phyloP scores from a whole-genome alignment of 2,888 invertebrate genomes.

The Drosophila mimica region DNA sequence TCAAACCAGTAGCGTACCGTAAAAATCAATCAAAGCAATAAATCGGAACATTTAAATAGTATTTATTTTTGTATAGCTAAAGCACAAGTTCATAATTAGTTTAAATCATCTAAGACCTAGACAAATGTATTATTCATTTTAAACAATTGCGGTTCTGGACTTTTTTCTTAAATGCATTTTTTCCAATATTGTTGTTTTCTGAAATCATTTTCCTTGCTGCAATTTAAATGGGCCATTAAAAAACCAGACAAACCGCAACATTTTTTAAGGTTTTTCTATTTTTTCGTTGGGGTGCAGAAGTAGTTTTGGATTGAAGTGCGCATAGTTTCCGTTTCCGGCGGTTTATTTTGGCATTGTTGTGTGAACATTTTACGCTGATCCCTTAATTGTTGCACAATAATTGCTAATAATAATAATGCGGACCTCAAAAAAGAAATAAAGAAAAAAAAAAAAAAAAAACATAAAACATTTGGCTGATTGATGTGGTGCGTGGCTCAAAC shows the following conservation, averaged over 20 bases:
- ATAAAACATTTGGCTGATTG: slow-evolving; percentile 38
- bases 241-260: slow-evolving; percentile 54
- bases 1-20: background rate
- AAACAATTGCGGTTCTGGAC: slow-evolving; percentile 2
- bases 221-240: slow-evolving; percentile 26
- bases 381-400: slow-evolving; percentile 76
- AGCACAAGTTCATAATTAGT: background rate
- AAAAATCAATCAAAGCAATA: background rate
- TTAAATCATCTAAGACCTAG: background rate
- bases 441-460: slow-evolving; percentile 7
- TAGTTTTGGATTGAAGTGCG: slow-evolving; percentile 46
- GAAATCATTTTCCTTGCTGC: slow-evolving; percentile 29
- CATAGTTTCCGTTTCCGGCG: slow-evolving; percentile 80
- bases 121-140: background rate
- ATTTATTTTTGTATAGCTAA: background rate
- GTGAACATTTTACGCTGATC: slow-evolving; percentile 80
- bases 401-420: slow-evolving; percentile 36
- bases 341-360: slow-evolving; percentile 76
- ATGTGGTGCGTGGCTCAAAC: slow-evolving; percentile 35
- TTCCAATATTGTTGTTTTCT: slow-evolving; percentile 24
- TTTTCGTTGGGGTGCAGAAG: slow-evolving; percentile 3
- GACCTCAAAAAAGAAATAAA: slow-evolving; percentile 10
- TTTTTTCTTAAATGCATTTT: slow-evolving; percentile 14
- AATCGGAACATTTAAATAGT: background rate
- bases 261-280: slow-evolving; percentile 20